These are phyloP conservation scores for Lepas anatifera DNA, from an alignment of 2,888 invertebrate species.

Conservation along the genomic window DNA sequence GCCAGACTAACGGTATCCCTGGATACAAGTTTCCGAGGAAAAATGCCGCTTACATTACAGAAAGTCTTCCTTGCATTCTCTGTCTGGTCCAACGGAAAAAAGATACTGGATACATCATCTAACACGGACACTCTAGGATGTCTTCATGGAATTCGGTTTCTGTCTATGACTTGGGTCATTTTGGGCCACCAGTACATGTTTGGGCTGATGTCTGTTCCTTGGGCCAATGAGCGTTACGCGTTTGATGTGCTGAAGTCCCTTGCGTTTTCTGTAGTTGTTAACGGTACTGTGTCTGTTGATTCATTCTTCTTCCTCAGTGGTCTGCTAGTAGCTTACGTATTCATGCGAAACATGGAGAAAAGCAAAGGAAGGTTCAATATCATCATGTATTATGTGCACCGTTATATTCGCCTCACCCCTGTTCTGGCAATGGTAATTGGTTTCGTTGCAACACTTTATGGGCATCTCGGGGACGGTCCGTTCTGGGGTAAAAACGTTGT, in stretches of 20 bases:
- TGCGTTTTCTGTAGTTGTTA: background rate
- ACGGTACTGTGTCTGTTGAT: background rate
- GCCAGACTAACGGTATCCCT: background rate
- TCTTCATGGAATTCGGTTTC: background rate
- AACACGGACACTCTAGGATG: background rate
- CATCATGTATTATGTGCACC: constrained; percentile 16
- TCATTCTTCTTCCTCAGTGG: constrained; percentile 2
- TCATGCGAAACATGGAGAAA: background rate
- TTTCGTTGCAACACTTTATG: background rate
- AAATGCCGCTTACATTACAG: background rate
- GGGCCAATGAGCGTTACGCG: background rate
- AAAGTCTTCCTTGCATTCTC: background rate
- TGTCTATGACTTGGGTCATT: background rate
- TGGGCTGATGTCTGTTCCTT: background rate
- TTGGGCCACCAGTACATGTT: background rate
- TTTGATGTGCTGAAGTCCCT: background rate
- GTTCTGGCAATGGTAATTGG: constrained; percentile 9
- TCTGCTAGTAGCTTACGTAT: background rate
- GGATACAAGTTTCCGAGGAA: background rate
- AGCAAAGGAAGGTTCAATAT: background rate
- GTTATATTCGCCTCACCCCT: constrained; percentile 15
- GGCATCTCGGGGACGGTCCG: constrained; percentile 4
- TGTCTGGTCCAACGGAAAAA: background rate
- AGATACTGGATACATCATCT: background rate
- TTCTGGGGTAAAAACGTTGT: background rate